Evolutionary conservation across 2,113 vertebrate species (phyloP).

Genomic region (Sprattus sprattus): DNA sequence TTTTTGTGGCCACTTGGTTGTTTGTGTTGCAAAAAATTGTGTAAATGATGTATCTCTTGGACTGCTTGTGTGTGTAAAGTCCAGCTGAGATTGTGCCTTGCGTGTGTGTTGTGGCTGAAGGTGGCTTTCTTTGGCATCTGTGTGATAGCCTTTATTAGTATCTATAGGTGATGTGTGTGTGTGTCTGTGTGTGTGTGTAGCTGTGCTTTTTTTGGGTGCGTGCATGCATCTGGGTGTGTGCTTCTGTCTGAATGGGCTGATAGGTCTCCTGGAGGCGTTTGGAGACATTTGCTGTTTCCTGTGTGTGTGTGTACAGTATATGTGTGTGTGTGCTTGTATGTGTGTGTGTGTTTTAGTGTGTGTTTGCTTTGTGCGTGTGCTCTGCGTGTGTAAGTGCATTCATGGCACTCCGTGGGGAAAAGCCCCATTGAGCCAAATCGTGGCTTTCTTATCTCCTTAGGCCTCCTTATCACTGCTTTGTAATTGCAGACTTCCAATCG

Average conservation of each 20-base stretch:
- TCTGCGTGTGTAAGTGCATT: conserved; percentile 71
- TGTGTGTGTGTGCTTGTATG: neutral
- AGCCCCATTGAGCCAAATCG: conserved; percentile 59
- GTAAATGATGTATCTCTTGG: conserved; percentile 1
- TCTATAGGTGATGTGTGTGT: neutral
- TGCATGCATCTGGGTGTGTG: neutral
- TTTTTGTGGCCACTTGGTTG: neutral
- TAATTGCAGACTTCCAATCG: conserved; percentile 76
- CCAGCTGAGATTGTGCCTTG: neutral
- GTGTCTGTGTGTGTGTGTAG: neutral
- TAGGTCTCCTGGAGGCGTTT: conserved; percentile 1
- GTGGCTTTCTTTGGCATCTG: neutral
- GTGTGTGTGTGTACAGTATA: neutral
- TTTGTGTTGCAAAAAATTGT: neutral
- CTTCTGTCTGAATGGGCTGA: neutral
- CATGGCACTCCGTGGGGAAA: conserved; percentile 62
- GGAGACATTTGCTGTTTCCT: neutral
- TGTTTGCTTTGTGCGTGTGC: conserved; percentile 59
- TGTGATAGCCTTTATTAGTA: neutral
- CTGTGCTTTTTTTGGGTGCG: neutral
- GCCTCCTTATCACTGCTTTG: conserved; percentile 55
- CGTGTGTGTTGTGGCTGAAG: neutral
- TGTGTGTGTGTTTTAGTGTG: neutral
- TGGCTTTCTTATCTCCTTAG: conserved; percentile 61
- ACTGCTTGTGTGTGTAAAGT: neutral